Conservation (phyloP, 2,888 invertebrate genomes). For the Hypercompe scribonia region DNA sequence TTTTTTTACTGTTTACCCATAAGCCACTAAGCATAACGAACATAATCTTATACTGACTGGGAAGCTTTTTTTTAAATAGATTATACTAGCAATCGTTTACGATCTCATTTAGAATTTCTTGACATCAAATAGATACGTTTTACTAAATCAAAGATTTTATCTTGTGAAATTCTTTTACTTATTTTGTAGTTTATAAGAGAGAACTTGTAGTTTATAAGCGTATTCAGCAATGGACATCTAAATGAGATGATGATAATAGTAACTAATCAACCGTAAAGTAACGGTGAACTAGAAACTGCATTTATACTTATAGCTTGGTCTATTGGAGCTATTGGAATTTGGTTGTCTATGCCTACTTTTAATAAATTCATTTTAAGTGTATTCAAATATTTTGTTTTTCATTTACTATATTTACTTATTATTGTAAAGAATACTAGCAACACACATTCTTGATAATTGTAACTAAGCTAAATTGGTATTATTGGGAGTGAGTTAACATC, state of each 20-base stretch:
- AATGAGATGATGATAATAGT: not conserved
- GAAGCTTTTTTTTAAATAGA: not conserved
- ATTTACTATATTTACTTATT: no score
- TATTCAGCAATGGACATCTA: not conserved
- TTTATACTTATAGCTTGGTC: not conserved
- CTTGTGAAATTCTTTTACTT: not conserved
- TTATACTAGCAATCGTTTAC: not conserved
- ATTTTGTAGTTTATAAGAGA: not conserved
- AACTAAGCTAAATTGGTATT: no score
- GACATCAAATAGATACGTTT: not conserved
- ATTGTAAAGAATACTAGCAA: not conserved
- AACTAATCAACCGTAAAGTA: constrained; percentile 1
- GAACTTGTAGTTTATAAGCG: not conserved
- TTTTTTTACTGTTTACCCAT: not conserved
- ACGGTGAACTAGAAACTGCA: not conserved
- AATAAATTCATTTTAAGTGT: no score
- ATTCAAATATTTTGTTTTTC: no score
- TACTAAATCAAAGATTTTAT: not conserved
- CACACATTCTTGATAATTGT: no score
- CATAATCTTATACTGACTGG: not conserved
- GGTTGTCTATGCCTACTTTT: no score
- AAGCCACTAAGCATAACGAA: not conserved
- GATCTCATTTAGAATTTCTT: not conserved
- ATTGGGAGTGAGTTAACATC: no score
- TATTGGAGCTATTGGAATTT: no score